These are phyloP conservation scores for Cotesia glomerata DNA, from an alignment of 1,140 invertebrate genomes.

Conservation along the genomic window DNA sequence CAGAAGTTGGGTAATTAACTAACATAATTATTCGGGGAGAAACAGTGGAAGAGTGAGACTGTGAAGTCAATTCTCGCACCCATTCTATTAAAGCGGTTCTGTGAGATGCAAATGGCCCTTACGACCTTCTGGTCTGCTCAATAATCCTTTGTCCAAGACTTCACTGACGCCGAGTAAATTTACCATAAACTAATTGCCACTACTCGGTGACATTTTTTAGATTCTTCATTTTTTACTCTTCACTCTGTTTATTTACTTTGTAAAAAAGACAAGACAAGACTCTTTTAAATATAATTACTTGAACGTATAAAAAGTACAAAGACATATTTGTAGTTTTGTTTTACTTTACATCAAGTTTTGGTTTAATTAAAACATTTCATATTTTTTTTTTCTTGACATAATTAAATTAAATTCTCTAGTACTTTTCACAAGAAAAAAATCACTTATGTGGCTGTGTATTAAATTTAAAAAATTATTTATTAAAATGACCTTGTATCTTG, in stretches of 20 bases:
- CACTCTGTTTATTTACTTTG: background rate
- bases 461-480: too few relatives aligned
- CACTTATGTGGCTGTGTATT: too few relatives aligned
- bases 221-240: background rate
- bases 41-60: background rate
- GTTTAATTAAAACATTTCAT: too few relatives aligned
- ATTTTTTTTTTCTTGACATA: too few relatives aligned
- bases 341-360: too few relatives aligned
- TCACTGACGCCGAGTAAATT: conserved; percentile 24
- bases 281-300: too few relatives aligned
- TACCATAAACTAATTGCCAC: conserved; percentile 21
- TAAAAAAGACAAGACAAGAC: background rate
- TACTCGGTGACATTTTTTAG: background rate
- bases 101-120: conserved; percentile 28
- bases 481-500: too few relatives aligned
- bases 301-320: too few relatives aligned
- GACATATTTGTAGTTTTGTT: too few relatives aligned
- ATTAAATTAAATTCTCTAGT: background rate
- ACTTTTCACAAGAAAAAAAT: too few relatives aligned
- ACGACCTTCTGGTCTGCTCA: conserved; percentile 28
- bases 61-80: conserved; percentile 12
- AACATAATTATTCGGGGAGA: conserved; percentile 22
- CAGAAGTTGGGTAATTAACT: conserved; percentile 22
- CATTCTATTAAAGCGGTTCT: conserved; percentile 14
- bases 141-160: conserved; percentile 27